Evolutionary conservation across 2,113 vertebrate species (phyloP).

Genomic region (Phyllostomus discolor): DNA sequence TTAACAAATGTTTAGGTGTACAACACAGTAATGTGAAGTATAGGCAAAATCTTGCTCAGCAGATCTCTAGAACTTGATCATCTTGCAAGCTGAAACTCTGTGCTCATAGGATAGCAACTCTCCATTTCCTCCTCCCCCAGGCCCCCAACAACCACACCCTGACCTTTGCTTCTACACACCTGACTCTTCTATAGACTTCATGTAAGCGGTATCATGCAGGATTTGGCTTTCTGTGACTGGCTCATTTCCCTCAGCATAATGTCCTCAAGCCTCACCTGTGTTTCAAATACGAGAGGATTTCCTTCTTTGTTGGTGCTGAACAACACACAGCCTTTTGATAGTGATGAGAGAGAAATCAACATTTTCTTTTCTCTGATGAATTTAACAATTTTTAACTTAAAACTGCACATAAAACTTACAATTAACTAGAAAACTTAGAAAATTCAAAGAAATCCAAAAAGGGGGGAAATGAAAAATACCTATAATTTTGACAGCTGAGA

Average conservation of each 20-base stretch:
- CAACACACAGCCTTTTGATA: not conserved
- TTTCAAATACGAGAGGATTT: not conserved
- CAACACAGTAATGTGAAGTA: not conserved
- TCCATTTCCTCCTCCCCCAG: not conserved
- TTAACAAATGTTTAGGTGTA: not conserved
- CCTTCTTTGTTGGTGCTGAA: not conserved
- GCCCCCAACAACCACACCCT: not conserved
- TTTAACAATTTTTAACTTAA: slow-evolving; percentile 10
- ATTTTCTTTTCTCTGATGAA: not conserved
- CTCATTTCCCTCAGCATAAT: not conserved
- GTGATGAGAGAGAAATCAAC: not conserved
- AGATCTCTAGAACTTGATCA: not conserved
- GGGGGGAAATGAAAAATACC: not conserved
- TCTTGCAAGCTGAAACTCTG: not conserved
- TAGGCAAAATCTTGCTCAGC: too few relatives aligned
- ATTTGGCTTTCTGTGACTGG: not conserved
- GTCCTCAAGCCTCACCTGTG: not conserved
- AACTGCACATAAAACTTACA: not conserved
- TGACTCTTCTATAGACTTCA: not conserved
- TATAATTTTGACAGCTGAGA: not conserved
- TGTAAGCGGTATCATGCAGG: not conserved
- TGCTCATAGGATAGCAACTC: not conserved
- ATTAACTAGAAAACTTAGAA: not conserved
- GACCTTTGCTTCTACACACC: not conserved
- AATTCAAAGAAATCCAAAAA: not conserved